A percentile compares a stretch with the other conserved stretches of the same genome.
Evolutionary conservation across 2,888 invertebrate genomes (phyloP).

Genomic region (Altica lythri): DNA sequence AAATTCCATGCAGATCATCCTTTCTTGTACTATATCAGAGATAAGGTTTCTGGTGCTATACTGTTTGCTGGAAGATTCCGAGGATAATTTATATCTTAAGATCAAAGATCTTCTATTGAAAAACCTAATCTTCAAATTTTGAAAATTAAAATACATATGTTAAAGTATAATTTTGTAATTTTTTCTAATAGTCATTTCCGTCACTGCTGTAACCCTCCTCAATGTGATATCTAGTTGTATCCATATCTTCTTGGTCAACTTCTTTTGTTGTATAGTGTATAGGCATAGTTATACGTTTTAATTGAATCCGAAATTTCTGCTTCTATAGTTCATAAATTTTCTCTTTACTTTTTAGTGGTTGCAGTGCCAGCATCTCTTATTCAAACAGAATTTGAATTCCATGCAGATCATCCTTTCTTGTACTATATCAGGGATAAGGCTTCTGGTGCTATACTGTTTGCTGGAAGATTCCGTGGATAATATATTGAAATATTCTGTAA

Average conservation of each 20-base stretch:
- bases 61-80: conserved; percentile 35
- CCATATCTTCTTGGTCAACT: too few relatives aligned
- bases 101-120: too few relatives aligned
- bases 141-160: too few relatives aligned
- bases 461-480: conserved; percentile 33
- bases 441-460: conserved; percentile 30
- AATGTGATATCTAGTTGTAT: too few relatives aligned
- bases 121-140: too few relatives aligned
- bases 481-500: too few relatives aligned
- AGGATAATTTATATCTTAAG: too few relatives aligned
- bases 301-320: neutral
- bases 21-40: conserved; percentile 34
- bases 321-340: neutral
- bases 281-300: neutral
- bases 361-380: neutral
- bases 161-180: too few relatives aligned
- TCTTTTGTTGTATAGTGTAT: neutral
- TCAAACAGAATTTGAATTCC: conserved; percentile 19
- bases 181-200: too few relatives aligned
- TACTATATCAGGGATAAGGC: conserved; percentile 29
- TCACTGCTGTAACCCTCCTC: too few relatives aligned
- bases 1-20: conserved; percentile 40
- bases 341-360: conserved; percentile 9
- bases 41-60: conserved; percentile 19
- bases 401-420: conserved; percentile 40